Evolutionary conservation across 2,888 invertebrate species (phyloP).

Genomic region (Chaitophorus viminalis): DNA sequence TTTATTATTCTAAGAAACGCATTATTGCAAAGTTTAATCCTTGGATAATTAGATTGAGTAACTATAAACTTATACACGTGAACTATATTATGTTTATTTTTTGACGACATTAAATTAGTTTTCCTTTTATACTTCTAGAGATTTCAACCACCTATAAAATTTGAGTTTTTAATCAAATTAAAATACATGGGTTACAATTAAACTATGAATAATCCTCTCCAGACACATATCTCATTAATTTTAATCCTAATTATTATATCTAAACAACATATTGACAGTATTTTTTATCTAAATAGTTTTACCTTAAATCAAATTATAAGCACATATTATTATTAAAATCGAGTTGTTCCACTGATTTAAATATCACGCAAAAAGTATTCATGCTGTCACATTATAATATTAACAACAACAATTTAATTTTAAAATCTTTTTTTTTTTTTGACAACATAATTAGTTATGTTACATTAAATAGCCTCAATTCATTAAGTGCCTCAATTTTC

Average conservation of each 20-base stretch:
- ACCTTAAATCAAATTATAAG: background rate
- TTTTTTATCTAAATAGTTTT: background rate
- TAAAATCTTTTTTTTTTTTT: background rate
- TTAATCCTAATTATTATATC: too few relatives aligned
- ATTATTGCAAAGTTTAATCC: too few relatives aligned
- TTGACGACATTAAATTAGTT: background rate
- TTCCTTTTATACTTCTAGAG: background rate
- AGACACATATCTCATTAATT: too few relatives aligned
- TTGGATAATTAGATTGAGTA: too few relatives aligned
- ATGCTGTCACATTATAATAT: background rate
- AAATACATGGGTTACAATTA: background rate
- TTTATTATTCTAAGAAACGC: too few relatives aligned
- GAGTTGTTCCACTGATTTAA: background rate
- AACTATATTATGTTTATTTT: background rate
- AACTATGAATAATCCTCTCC: background rate
- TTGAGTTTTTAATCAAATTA: background rate
- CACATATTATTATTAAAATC: background rate
- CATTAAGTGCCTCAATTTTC: background rate
- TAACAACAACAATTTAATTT: background rate
- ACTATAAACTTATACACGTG: background rate
- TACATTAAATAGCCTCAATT: too few relatives aligned
- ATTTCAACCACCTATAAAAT: background rate
- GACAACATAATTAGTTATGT: background rate
- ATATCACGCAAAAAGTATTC: background rate
- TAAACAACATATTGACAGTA: background rate